These are phyloP conservation scores for Diabrotica undecimpunctata DNA, from an alignment of 1,140 invertebrate genomes.

Conservation along the genomic window DNA sequence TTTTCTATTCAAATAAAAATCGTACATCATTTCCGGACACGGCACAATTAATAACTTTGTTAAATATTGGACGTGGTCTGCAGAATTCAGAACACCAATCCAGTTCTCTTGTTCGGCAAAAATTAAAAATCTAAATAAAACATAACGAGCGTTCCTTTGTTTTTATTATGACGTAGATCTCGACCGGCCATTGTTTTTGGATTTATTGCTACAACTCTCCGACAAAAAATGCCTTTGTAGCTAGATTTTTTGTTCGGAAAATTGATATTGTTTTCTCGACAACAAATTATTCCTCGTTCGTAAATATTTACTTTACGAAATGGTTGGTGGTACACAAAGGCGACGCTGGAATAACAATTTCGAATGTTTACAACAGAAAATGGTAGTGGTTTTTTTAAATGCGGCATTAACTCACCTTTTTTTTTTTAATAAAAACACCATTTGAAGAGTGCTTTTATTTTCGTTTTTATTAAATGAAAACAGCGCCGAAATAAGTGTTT, in stretches of 20 bases:
- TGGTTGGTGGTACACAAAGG: too few relatives aligned
- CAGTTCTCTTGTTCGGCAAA: slow-evolving; percentile 33
- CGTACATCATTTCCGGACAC: slow-evolving; percentile 39
- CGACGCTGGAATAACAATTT: too few relatives aligned
- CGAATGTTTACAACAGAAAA: too few relatives aligned
- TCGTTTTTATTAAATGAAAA: too few relatives aligned
- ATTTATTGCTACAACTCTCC: slow-evolving; percentile 34
- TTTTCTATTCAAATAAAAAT: slow-evolving; percentile 40
- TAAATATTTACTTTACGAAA: background rate
- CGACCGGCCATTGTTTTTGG: slow-evolving; percentile 35
- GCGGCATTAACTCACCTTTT: too few relatives aligned
- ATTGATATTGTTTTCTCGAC: slow-evolving; percentile 30
- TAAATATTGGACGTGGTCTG: slow-evolving; percentile 34
- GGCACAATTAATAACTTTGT: slow-evolving; percentile 40
- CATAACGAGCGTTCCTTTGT: slow-evolving; percentile 35
- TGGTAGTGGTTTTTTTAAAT: too few relatives aligned
- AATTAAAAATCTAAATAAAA: slow-evolving; percentile 42
- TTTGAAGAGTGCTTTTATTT: too few relatives aligned
- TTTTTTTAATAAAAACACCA: too few relatives aligned
- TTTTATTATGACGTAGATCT: slow-evolving; percentile 34
- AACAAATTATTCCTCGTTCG: background rate
- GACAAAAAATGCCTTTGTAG: slow-evolving; percentile 30
- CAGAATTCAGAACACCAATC: slow-evolving; percentile 27
- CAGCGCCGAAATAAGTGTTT: too few relatives aligned
- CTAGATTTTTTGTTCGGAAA: slow-evolving; percentile 29